Conservation (phyloP, 2,113 vertebrate genomes). For the Phalacrocorax carbo region DNA sequence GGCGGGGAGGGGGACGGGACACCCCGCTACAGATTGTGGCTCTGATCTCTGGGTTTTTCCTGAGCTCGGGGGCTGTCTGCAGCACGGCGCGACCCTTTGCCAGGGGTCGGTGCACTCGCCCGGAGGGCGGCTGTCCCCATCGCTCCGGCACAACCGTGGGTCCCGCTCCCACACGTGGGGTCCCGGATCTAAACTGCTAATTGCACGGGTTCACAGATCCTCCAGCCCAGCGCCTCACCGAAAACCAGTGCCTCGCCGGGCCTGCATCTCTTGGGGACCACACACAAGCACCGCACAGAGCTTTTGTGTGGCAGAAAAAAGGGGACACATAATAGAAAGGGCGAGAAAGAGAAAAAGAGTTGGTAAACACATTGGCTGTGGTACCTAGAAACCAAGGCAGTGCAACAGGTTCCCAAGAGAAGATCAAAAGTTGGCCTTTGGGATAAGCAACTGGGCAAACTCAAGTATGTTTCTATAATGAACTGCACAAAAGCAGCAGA, state of each 20-base stretch:
- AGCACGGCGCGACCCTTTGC: conserved; percentile 50
- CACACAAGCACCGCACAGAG: conserved; percentile 69
- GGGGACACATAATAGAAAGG: conserved; percentile 40
- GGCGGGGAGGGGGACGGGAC: neutral
- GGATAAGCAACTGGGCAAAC: conserved; percentile 56
- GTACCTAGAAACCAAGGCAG: conserved; percentile 61
- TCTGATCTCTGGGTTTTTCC: conserved; percentile 54
- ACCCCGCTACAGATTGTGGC: conserved; percentile 44
- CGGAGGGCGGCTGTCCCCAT: conserved; percentile 30
- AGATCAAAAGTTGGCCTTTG: conserved; percentile 71
- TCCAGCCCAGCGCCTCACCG: conserved; percentile 30
- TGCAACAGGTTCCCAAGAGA: conserved; percentile 69
- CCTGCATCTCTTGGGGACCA: conserved; percentile 75
- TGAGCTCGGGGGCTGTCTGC: conserved; percentile 54
- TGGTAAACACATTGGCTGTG: conserved; percentile 68
- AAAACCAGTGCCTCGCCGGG: conserved; percentile 52
- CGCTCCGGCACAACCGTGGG: conserved; percentile 1
- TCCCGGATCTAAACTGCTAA: conserved; percentile 71
- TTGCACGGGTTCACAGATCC: conserved; percentile 73
- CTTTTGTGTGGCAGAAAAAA: conserved; percentile 67
- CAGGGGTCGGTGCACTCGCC: conserved; percentile 63
- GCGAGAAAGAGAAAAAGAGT: conserved; percentile 66
- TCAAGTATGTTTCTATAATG: conserved; percentile 53
- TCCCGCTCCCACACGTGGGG: conserved; percentile 70
- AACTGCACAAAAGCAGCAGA: conserved; percentile 30